These are phyloP conservation scores for Jordanella pulchra DNA, from an alignment of 2,797 vertebrate genomes.

Conservation along the genomic window DNA sequence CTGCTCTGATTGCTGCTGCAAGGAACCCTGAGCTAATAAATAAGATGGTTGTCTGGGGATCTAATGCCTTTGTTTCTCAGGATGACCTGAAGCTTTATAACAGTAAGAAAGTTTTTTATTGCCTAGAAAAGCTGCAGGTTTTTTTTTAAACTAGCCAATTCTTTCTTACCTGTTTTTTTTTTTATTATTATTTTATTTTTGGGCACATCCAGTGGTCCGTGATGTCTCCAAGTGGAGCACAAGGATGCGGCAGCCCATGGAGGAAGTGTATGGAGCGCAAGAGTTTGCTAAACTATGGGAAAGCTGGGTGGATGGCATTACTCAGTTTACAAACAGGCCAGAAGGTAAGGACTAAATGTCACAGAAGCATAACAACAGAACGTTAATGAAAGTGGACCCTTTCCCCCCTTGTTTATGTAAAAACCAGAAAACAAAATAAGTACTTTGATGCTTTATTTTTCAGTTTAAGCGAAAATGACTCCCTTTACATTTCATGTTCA, in stretches of 20 bases:
- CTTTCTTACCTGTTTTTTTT: not conserved
- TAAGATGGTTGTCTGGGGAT: constrained; percentile 89
- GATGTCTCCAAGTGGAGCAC: constrained; percentile 89
- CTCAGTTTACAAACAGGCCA: constrained; percentile 74
- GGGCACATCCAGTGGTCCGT: constrained; percentile 76
- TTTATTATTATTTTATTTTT: not conserved
- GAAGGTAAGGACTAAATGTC: constrained; percentile 73
- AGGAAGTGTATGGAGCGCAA: constrained; percentile 86
- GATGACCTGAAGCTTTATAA: constrained; percentile 84
- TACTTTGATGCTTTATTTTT: not conserved
- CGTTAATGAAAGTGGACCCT: not conserved
- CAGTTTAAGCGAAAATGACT: not conserved
- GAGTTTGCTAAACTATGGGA: constrained; percentile 84
- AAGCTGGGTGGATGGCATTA: constrained; percentile 86
- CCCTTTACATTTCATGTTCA: constrained; percentile 46
- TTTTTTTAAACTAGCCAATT: not conserved
- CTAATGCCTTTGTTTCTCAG: constrained; percentile 83
- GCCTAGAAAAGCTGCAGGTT: not conserved
- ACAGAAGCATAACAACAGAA: not conserved
- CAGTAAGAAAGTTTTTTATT: constrained; percentile 44
- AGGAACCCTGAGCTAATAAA: constrained; percentile 79
- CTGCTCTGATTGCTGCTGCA: constrained; percentile 85
- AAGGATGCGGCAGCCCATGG: constrained; percentile 84
- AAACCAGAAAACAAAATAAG: not conserved
- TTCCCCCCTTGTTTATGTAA: not conserved